Conservation (phyloP, 2,797 vertebrate genomes). For the Phalloptychus januarius region DNA sequence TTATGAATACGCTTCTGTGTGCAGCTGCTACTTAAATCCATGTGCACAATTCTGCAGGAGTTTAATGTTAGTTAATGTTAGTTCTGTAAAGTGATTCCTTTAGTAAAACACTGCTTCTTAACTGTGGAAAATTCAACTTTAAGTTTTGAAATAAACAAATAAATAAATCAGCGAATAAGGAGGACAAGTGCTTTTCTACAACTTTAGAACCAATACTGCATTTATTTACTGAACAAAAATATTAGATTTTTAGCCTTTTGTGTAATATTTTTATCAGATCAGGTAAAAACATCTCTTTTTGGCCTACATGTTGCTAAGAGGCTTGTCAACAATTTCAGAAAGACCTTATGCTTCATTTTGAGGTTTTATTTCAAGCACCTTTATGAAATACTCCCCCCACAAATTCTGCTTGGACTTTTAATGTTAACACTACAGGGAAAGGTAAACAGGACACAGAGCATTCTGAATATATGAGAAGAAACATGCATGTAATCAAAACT, state of each 20-base stretch:
- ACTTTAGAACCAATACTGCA: constrained; percentile 1
- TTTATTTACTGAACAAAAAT: constrained; percentile 15
- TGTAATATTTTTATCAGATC: not conserved
- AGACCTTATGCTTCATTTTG: not conserved
- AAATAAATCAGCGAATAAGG: constrained; percentile 14
- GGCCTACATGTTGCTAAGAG: not conserved
- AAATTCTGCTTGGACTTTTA: not conserved
- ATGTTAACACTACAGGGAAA: not conserved
- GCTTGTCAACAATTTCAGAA: not conserved
- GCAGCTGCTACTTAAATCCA: constrained; percentile 61
- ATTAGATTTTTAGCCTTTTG: not conserved
- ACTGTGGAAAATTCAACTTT: constrained; percentile 16
- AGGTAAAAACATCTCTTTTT: not conserved
- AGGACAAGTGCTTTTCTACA: constrained; percentile 22
- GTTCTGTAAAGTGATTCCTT: constrained; percentile 52
- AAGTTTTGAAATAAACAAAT: constrained; percentile 8
- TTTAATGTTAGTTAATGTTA: constrained; percentile 52
- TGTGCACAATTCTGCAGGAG: constrained; percentile 44
- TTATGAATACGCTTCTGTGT: constrained; percentile 80
- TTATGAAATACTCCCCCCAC: not conserved
- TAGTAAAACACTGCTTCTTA: constrained; percentile 23
- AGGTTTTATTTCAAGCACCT: not conserved
- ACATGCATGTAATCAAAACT: not conserved
- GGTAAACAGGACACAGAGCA: not conserved
- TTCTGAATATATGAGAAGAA: not conserved